Base-by-base conservation (phyloP, 2,797 vertebrate species). In the Todus mexicanus region DNA sequence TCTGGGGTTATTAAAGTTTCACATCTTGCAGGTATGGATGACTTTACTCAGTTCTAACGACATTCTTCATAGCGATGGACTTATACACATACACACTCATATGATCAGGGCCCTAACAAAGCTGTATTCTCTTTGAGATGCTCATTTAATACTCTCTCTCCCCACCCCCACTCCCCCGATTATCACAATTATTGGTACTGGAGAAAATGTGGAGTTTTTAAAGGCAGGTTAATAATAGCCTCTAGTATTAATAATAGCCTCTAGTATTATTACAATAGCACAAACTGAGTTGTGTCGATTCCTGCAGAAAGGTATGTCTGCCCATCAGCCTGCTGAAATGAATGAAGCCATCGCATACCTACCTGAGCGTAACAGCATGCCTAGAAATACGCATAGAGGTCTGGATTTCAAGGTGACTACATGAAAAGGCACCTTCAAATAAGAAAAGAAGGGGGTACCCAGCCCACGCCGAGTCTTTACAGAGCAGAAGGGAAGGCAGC, bases 361-460 rank as follows among this genome's bases (percentile, higher is more conserved):
- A 76, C 64, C 84, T 2, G 56, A 84, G 43, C 3, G 0, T 42
- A 75, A 80, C 79, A 35, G 20, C 15, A 23, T 1, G 72, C 78
- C 71, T 15, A n/a, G 54, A 86, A 65, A 80, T 1, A 57, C 63
- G 48, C 69, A n/a, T 0, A 37, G 27, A 35, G 27, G 8, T 15
- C 80, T 11, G 6, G n/a, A 23, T 64, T 69, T 92, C 88, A 95
- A 92, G 93, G 77, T 87, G 92, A 90, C 85, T 48, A 74, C 4
- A 61, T 0, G 50, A 77, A 90, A 93, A 87, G 50, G 37, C 70
- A 90, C 83, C 76, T 92, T 83, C 47, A 48, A 33, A 37, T 33
- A 77, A 31, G 27, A 66, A 35, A 17, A 26, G 26, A 6, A 7
- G 9, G 6, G 43, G 31, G 27, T 2, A 35, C 74, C 40, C 8